These are phyloP conservation scores for Cyclophora albipunctata DNA, from an alignment of 2,888 invertebrate species.

Conservation along the genomic window DNA sequence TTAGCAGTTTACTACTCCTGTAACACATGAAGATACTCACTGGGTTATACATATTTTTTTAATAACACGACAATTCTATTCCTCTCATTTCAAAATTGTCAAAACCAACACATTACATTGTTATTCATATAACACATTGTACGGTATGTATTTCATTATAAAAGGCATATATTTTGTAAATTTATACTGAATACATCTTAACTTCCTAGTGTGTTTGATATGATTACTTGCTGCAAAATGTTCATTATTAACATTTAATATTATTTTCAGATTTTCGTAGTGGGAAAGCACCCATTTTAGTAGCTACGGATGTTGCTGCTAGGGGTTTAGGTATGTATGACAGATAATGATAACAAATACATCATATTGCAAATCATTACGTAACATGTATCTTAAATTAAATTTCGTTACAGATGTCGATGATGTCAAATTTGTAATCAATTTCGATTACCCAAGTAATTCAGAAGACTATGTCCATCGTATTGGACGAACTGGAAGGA, in stretches of 20 bases:
- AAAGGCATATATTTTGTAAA: no score
- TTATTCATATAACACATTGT: no score
- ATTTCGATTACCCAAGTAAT: constrained; percentile 94
- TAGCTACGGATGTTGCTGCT: constrained; percentile 96
- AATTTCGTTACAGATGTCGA: constrained; percentile 84
- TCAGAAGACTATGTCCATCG: constrained; percentile 96
- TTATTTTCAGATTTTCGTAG: constrained; percentile 83
- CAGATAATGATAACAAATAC: background rate
- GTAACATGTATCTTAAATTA: background rate
- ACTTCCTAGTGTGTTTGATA: no score
- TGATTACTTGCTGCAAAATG: no score
- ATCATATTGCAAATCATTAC: background rate
- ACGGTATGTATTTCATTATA: no score
- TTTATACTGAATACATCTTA: no score
- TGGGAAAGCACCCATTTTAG: constrained; percentile 90
- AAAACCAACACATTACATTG: no score
- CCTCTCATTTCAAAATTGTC: no score
- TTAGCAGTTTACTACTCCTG: no score
- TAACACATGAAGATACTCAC: no score
- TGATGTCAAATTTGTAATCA: constrained; percentile 95
- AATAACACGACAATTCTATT: no score
- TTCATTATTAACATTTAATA: background rate
- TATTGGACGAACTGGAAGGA: constrained; percentile 92
- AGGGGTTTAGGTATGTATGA: constrained; percentile 88
- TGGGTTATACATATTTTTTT: no score